Evolutionary conservation across 2,888 invertebrate genomes (phyloP), one percentile per base, ranked within the genome.

Genomic region (Papilio elwesi): DNA sequence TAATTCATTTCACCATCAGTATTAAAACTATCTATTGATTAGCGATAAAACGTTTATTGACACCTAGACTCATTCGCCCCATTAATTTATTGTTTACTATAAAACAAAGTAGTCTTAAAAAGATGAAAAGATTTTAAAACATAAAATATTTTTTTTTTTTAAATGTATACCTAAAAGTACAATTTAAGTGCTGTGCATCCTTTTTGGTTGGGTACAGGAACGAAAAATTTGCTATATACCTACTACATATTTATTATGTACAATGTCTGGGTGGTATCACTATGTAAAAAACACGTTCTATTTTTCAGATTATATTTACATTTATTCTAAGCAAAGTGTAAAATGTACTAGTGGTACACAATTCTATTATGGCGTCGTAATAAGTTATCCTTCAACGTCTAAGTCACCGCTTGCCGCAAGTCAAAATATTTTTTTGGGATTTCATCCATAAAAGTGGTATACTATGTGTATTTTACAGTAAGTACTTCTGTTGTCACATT

Each of bases 141-240:
- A 59, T 13, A 15, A 15, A n/a, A 36, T 51, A 36, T n/a, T n/a
- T n/a, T n/a, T n/a, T n/a, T n/a, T n/a, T n/a, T n/a, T n/a, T n/a
- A n/a, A n/a, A n/a, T n/a, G n/a, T n/a, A n/a, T n/a, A n/a, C n/a
- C n/a, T n/a, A 15, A 65, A 13, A 53, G 53, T 70, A 55, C 16
- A 36, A 49, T 38, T 68, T 59, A 51, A 77, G 47, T 63, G 38
- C 62, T 70, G 64, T 70, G 65, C 64, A 70, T 74, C 79, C 80
- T 81, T 83, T 86, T 87, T 86, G 86, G 85, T 83, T 82, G 83
- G 76, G 75, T 81, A 79, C 78, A 87, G 86, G 86, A 86, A 87
- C 87, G 78, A 79, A 74, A 76, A 70, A 53, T 65, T 71, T 53
- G 49, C 53, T 72, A 64, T 52, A 63, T 52, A 68, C 38, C 26